Percentiles rank a stretch among this genome's conserved stretches.
Conservation (phyloP, 2,113 vertebrate species). For the Menidia beryllina region DNA sequence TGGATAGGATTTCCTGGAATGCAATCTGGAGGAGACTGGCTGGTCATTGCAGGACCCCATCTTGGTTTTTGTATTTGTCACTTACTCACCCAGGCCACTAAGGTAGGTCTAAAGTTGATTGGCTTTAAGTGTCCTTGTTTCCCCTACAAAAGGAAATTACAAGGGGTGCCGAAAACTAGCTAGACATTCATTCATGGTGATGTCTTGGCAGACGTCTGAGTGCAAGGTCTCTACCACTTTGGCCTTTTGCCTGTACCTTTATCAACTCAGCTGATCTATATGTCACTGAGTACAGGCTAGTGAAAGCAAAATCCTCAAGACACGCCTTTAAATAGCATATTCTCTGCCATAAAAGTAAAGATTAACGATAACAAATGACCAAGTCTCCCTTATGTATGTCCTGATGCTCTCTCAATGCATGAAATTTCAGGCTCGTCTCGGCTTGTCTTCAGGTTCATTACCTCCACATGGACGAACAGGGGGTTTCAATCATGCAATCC, state of each 20-base stretch:
- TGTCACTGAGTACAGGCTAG: constrained; percentile 70
- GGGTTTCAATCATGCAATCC: constrained; percentile 79
- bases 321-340: constrained; percentile 81
- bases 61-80: constrained; percentile 62
- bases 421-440: constrained; percentile 80
- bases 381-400: constrained; percentile 67
- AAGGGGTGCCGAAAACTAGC: constrained; percentile 62
- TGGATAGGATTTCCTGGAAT: constrained; percentile 74
- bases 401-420: constrained; percentile 77
- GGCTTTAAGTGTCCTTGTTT: constrained; percentile 75
- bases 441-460: constrained; percentile 84
- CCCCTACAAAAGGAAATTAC: constrained; percentile 75
- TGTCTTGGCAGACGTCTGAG: constrained; percentile 72
- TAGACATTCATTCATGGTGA: constrained; percentile 65
- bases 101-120: constrained; percentile 61
- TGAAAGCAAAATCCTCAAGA: constrained; percentile 75
- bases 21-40: constrained; percentile 67
- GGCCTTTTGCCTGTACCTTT: constrained; percentile 40
- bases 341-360: constrained; percentile 82
- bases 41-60: constrained; percentile 73
- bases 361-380: constrained; percentile 85
- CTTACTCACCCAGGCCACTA: constrained; percentile 55
- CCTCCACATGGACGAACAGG: constrained; percentile 74
- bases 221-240: constrained; percentile 76
- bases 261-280: constrained; percentile 76